Evolutionary conservation across 35 echinoderm and acorn worm species (phyloP).

Genomic region (Acanthaster planci): DNA sequence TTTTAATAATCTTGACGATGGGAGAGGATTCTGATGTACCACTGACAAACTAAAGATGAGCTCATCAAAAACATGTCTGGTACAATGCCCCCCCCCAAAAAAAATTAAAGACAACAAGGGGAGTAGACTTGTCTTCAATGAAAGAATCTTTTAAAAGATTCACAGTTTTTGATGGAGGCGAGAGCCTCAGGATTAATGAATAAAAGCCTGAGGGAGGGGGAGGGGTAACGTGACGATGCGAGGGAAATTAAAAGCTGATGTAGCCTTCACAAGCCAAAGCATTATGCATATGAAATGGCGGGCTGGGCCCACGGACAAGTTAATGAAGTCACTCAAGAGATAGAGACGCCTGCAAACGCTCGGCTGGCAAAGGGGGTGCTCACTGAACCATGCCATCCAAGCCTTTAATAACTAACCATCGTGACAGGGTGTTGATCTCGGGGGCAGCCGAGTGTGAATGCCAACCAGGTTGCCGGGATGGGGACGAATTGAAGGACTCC

Average conservation of each 20-base stretch:
- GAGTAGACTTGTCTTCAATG: background rate
- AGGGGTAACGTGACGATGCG: background rate
- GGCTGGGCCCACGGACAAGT: background rate
- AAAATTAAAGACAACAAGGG: background rate
- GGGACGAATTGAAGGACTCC: no score
- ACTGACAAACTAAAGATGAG: no score
- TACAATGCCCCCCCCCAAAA: no score
- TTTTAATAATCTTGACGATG: no score
- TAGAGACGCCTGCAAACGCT: background rate
- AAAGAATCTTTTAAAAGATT: background rate
- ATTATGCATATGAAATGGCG: slow-evolving; percentile 2
- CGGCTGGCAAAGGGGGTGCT: background rate
- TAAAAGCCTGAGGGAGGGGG: background rate
- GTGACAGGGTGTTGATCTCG: slow-evolving; percentile 22
- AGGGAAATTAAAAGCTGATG: slow-evolving; percentile 10
- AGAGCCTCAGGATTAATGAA: background rate
- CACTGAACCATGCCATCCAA: slow-evolving; percentile 3
- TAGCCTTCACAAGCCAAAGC: background rate
- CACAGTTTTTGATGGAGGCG: background rate
- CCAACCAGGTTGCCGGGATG: no score
- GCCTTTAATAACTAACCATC: slow-evolving; percentile 29
- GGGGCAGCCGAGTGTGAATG: background rate
- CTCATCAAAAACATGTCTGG: no score
- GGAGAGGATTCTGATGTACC: no score
- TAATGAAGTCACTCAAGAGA: slow-evolving; percentile 1